Base-by-base conservation (phyloP, 2,888 invertebrate genomes). In the Germaria angustata region DNA sequence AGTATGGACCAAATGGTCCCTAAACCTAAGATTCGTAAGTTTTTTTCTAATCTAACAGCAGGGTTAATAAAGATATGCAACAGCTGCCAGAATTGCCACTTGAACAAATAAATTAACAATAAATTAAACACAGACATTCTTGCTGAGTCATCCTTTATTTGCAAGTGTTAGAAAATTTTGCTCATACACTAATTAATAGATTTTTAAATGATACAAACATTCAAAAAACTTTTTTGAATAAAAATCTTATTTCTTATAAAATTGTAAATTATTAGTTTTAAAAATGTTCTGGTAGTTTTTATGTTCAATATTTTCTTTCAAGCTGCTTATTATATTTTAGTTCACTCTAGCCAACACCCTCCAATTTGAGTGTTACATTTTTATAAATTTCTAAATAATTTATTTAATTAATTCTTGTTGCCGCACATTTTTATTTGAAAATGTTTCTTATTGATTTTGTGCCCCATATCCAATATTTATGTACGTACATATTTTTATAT, bases 331-430 rank as follows among this genome's bases (percentile, higher is more conserved):
- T 49, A 32, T 20, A 11, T 3, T 32, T 9, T 0, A 22, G n/a
- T 46, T 46, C 22, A 13, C 8, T 36, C 1, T 34, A 11, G 8
- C n/a, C 15, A 49, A 20, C 22, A 36, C 24, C 28, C 28, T 22
- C 1, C 17, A 28, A 4, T 17, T 44, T 36, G 57, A 59, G 66
- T 51, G 44, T 65, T 66, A 5, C 11, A n/a, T 2, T 65, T 80
- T 69, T 76, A 69, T 57, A 63, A 69, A 69, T 55, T 59, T 69
- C 55, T 55, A 61, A 72, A 59, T 65, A 53, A 11, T 34, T 66
- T 32, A 46, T 57, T 66, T 57, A 24, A 57, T 2, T 15, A 1
- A 36, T 51, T 53, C 69, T 81, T 71, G 20, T 41, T 32, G 11
- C 46, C 24, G 17, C 28, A 13, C 22, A 41, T 39, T 59, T 63